These are phyloP conservation scores for Spea hammondii DNA, from an alignment of 2,797 vertebrate species.

Conservation along the genomic window DNA sequence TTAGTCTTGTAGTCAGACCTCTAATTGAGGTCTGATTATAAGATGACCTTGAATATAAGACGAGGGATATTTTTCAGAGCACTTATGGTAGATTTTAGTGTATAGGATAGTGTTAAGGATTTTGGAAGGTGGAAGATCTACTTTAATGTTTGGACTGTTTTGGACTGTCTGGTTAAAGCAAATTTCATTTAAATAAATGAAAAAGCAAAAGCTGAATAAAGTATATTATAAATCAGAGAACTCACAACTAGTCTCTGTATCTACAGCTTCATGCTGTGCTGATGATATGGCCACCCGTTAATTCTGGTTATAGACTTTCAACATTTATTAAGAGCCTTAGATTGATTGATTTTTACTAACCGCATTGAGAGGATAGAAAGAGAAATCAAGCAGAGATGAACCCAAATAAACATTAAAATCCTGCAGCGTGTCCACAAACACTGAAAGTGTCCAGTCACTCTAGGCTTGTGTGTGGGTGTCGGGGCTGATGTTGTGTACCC, in stretches of 20 bases:
- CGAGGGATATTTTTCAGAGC: too few species aligned
- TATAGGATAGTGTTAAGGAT: too few species aligned
- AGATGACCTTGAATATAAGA: too few species aligned
- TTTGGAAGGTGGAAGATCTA: too few species aligned
- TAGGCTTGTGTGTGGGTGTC: conserved; percentile 27
- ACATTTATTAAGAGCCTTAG: conserved; percentile 5
- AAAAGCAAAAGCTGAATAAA: too few species aligned
- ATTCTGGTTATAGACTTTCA: background rate
- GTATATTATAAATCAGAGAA: too few species aligned
- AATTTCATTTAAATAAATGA: too few species aligned
- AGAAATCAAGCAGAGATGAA: conserved; percentile 22
- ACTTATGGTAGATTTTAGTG: too few species aligned
- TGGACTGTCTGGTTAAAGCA: too few species aligned
- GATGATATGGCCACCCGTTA: conserved; percentile 12
- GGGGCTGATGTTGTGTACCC: background rate
- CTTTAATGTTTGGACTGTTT: too few species aligned
- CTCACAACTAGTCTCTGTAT: background rate
- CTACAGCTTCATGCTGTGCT: background rate
- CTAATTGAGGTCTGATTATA: too few species aligned
- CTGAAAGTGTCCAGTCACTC: conserved; percentile 3
- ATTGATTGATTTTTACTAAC: conserved; percentile 19
- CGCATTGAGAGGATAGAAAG: conserved; percentile 1
- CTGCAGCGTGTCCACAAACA: conserved; percentile 28
- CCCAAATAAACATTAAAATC: conserved; percentile 42
- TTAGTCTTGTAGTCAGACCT: too few species aligned